Evolutionary conservation across 2,888 invertebrate species (phyloP), one percentile per base, ranked within the genome.

Genomic region (Clanis bilineata): DNA sequence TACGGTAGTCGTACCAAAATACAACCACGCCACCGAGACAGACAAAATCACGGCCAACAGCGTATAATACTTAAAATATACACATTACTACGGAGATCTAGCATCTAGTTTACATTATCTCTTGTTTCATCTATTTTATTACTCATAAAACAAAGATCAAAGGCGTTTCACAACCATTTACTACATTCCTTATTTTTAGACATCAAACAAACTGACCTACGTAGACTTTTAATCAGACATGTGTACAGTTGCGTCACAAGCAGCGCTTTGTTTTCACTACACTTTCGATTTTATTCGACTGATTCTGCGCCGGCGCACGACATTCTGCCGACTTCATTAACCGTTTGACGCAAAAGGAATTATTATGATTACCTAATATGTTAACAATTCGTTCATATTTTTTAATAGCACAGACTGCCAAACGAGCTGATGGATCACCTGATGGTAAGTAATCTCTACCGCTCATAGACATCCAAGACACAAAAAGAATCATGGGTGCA

Each of bases 211-310:
- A 28, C 47, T 51, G 32, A 51, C 32, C 51, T 56, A 38, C 38
- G 39, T 39, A 47, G 23, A 43, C 12, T 4, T 47, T 47, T 47
- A 47, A 47, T 23, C 23, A 47, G 3, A 38, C 28, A 51, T 28
- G 18, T 51, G 28, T 18, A 32, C 43, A 21, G 32, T 59, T 59
- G 15, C 59, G 54, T 70, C 62, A 59, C 70, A 67, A 64, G 65
- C 67, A 67, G 64, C 23, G 66, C 77, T 77, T 81, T 81, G 80
- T 86, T 88, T 86, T 88, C 88, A 74, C 86, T 73, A 72, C 77
- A 82, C 87, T 88, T 88, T 88, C 88, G 80, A 82, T 88, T 87
- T 85, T 79, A 78, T 79, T 78, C 70, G 74, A 44, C 56, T 56
- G 65, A 72, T 67, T 62, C 57, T 22, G 56, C 57, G 38, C 22